Conservation (phyloP, 2,113 vertebrate genomes). For the Loxodonta africana region DNA sequence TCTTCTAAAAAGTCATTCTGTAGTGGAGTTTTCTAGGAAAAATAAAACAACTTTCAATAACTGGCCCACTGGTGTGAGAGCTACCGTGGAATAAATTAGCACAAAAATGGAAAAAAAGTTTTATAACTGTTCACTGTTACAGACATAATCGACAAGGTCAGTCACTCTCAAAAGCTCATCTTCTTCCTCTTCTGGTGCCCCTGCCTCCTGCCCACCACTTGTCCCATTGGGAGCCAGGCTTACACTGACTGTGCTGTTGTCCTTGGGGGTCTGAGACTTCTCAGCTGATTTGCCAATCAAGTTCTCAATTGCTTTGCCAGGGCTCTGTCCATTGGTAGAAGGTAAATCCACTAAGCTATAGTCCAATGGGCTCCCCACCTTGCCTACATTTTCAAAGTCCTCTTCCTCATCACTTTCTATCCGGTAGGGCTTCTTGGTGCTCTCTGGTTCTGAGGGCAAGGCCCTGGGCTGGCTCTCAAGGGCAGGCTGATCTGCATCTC, state of each 20-base stretch:
- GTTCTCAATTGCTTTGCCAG: slow-evolving; percentile 93
- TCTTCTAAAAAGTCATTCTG: slow-evolving; percentile 92
- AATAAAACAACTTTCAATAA: slow-evolving; percentile 94
- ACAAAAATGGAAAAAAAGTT: slow-evolving; percentile 91
- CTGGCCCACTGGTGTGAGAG: slow-evolving; percentile 93
- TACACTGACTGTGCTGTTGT: slow-evolving; percentile 88
- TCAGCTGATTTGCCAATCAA: slow-evolving; percentile 90
- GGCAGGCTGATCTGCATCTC: slow-evolving; percentile 70
- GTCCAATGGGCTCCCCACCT: slow-evolving; percentile 93
- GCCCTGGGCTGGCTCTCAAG: slow-evolving; percentile 80
- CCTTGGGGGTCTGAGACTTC: slow-evolving; percentile 92
- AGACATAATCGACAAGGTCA: slow-evolving; percentile 97
- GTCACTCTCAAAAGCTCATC: slow-evolving; percentile 98
- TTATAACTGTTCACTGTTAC: slow-evolving; percentile 98
- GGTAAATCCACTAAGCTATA: slow-evolving; percentile 92
- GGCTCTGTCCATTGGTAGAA: slow-evolving; percentile 95
- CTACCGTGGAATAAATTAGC: slow-evolving; percentile 94
- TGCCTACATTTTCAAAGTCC: slow-evolving; percentile 91
- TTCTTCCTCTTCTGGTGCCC: slow-evolving; percentile 94
- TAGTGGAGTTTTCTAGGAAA: slow-evolving; percentile 91
- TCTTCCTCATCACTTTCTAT: slow-evolving; percentile 93
- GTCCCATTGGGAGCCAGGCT: slow-evolving; percentile 93
- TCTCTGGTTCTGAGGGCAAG: slow-evolving; percentile 74
- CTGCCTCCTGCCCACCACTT: slow-evolving; percentile 90
- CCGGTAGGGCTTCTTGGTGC: slow-evolving; percentile 90